Base-by-base conservation (phyloP, 2,888 invertebrate genomes). In the Mechanitis messenoides region DNA sequence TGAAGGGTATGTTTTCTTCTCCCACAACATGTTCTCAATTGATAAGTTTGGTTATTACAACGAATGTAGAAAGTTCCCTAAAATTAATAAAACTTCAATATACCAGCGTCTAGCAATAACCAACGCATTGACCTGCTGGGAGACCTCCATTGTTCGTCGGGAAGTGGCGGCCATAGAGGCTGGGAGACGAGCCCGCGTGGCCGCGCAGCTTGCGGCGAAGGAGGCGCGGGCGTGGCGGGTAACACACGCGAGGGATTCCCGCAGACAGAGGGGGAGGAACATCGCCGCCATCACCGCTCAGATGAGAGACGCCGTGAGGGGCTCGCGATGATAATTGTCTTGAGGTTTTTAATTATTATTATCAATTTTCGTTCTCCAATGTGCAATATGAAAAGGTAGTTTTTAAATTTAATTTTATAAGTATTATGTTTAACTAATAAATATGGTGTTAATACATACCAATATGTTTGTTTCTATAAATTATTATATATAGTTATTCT, bases 71-170 rank as follows among this genome's bases (percentile, higher is more conserved):
- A 9, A 33, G 35, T 61, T 60, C 1, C 7, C 42, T 42, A 42
- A 9, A 42, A 38, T 38, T 6, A 7, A 6, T 38, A 38, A 38
- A 6, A 38, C 20, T 20, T 38, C 38, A 4, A 38, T 7, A 9
- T 42, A 79, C 42, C 42, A 89, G 89, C 83, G 86, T 1, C 70
- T 79, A 28, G 86, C 87, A 2, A 83, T 87, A 66, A 68, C 74
- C 42, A 87, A 84, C 74, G 83, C 85, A 0, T 74, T 89, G 0
- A 83, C 69, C 61, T 69, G 74, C 1, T 87, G 87, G 87, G 88
- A 85, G 62, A 69, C 76, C 0, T 63, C 76, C 0, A 58, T 83
- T 0, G 68, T 81, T 0, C 78, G 83, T 0, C 79, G 80, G 62
- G 86, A 87, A 59, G 68, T 78, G 3, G 68, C 67, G 0, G 85